Evolutionary conservation across 2,888 invertebrate genomes (phyloP).

Genomic region (Timandra comae): DNA sequence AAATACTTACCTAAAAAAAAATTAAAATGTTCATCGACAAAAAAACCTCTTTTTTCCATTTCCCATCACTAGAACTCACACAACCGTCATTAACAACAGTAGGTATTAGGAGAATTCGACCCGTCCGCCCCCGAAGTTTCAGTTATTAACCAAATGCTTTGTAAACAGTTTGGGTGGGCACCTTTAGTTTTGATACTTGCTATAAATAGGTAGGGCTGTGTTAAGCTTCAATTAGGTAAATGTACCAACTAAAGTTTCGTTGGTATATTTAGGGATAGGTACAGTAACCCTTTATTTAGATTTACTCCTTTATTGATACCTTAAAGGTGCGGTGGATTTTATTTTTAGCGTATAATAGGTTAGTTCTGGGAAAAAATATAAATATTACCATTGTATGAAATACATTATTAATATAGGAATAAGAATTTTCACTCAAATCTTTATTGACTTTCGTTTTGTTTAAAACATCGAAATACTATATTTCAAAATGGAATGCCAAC

Average conservation of each 20-base stretch:
- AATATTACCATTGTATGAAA: too few species aligned
- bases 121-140: conserved; percentile 66
- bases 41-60: too few species aligned
- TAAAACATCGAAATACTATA: too few species aligned
- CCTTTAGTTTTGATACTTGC: conserved; percentile 60
- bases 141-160: conserved; percentile 77
- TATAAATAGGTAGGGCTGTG: conserved; percentile 63
- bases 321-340: too few species aligned
- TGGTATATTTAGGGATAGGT: conserved; percentile 9
- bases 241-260: conserved; percentile 25
- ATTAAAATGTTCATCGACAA: background rate
- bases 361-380: too few species aligned
- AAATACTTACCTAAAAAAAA: background rate
- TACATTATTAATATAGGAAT: too few species aligned
- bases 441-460: too few species aligned
- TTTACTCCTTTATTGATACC: too few species aligned
- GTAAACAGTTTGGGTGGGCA: conserved; percentile 72
- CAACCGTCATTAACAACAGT: conserved; percentile 31
- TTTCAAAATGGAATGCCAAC: too few species aligned
- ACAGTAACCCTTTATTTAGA: background rate
- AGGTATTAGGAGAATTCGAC: conserved; percentile 73
- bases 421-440: too few species aligned
- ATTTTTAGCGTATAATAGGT: too few species aligned
- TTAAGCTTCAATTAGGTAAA: conserved; percentile 59
- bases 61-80: conserved; percentile 33